Evolutionary conservation across 53 echinoderm and acorn worm genomes (phyloP).

Genomic region (Henricia sp.): DNA sequence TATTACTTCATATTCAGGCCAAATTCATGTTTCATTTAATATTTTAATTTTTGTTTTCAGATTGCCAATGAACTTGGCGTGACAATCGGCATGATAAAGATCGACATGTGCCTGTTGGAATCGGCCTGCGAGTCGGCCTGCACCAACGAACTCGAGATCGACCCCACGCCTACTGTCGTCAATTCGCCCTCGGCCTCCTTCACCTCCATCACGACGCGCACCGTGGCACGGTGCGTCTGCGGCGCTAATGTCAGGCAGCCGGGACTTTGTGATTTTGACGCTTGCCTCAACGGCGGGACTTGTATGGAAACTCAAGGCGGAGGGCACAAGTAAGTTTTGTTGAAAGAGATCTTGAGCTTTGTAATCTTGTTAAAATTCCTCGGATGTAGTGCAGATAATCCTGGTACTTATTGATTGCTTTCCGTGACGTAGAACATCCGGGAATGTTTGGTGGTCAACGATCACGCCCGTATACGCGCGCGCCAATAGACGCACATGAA

Average conservation of each 20-base stretch:
- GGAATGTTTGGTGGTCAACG: no score
- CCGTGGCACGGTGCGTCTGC: conserved; percentile 76
- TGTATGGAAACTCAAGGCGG: conserved; percentile 74
- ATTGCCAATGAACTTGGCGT: conserved; percentile 69
- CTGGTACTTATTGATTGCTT: no score
- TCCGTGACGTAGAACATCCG: no score
- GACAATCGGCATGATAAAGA: conserved; percentile 77
- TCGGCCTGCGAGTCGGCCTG: conserved; percentile 93
- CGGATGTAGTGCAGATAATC: no score
- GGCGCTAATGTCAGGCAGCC: conserved; percentile 62
- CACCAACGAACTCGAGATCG: conserved; percentile 81
- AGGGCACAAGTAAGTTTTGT: conserved; percentile 76
- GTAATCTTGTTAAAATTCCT: no score
- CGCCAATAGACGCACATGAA: no score
- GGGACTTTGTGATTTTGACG: conserved; percentile 64
- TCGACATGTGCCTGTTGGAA: conserved; percentile 87
- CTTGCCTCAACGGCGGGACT: conserved; percentile 92
- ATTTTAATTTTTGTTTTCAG: conserved; percentile 53
- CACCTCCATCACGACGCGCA: conserved; percentile 78
- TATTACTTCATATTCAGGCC: no score
- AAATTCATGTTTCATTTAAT: neutral
- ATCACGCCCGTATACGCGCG: no score
- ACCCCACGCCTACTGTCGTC: conserved; percentile 79
- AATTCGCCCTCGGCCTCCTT: conserved; percentile 77
- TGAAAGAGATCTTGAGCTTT: no score